Conservation (phyloP, 1,140 invertebrate genomes). For the Trigoniulus corallinus region DNA sequence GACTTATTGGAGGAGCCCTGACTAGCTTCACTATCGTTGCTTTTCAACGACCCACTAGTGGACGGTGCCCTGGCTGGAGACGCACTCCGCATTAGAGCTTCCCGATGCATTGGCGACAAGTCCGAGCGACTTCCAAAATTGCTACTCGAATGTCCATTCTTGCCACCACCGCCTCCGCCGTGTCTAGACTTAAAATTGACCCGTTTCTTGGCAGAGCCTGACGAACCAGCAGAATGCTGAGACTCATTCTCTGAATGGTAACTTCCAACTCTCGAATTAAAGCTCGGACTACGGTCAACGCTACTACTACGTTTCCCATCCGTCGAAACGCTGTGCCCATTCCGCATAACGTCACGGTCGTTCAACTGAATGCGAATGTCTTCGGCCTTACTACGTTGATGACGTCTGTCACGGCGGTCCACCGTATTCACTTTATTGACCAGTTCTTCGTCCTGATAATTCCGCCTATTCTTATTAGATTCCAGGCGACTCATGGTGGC, state of each 20-base stretch:
- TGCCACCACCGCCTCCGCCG: no score
- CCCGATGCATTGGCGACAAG: slow-evolving; percentile 6
- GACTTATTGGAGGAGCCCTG: slow-evolving; percentile 14
- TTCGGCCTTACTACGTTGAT: no score
- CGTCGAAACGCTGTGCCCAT: background rate
- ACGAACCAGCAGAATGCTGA: background rate
- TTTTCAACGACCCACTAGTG: background rate
- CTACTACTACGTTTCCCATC: background rate
- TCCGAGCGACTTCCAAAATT: background rate
- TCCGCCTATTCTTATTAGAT: background rate
- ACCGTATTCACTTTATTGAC: background rate
- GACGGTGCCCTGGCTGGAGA: slow-evolving; percentile 3
- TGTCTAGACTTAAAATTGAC: slow-evolving; percentile 7
- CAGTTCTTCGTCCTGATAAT: background rate
- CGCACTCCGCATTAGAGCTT: background rate
- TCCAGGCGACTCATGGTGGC: slow-evolving; percentile 5
- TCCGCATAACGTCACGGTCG: background rate
- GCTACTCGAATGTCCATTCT: background rate
- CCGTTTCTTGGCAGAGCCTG: background rate
- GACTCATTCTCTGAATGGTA: slow-evolving; percentile 5
- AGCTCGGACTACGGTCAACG: background rate
- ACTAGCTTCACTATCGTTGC: slow-evolving; percentile 3
- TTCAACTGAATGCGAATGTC: background rate
- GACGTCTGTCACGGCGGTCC: background rate
- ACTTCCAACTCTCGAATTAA: background rate